These are phyloP conservation scores for Actinopyga echinites DNA, from an alignment of 53 echinoderm and acorn worm species.

Conservation along the genomic window DNA sequence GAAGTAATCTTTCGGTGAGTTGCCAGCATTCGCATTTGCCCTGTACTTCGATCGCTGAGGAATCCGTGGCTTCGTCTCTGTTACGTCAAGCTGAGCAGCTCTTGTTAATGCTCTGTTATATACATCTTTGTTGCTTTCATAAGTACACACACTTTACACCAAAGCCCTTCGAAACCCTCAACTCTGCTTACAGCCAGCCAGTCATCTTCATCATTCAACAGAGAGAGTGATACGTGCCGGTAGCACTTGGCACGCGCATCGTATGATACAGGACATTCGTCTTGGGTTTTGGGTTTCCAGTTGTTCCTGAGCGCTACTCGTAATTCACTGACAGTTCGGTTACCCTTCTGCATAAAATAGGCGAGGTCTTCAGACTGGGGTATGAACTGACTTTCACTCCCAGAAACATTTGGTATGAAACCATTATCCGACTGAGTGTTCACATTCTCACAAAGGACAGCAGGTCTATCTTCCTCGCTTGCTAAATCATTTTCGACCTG, in stretches of 20 bases:
- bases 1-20: neutral
- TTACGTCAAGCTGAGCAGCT: neutral
- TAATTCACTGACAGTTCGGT: neutral
- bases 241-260: neutral
- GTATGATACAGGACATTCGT: neutral
- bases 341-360: neutral
- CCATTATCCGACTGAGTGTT: neutral
- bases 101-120: neutral
- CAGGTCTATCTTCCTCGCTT: neutral
- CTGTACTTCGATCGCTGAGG: neutral
- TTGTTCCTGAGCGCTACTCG: neutral
- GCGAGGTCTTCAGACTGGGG: neutral
- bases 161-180: neutral
- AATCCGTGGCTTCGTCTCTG: neutral
- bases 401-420: neutral
- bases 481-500: neutral
- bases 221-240: neutral
- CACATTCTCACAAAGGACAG: neutral
- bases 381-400: neutral
- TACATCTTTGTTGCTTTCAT: neutral
- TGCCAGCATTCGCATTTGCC: neutral
- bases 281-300: neutral
- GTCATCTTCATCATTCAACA: neutral
- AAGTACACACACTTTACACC: neutral
- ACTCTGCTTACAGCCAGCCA: neutral